A percentile compares a stretch with the other conserved stretches of the same genome.
phyloP scores from a whole-genome alignment of 2,888 invertebrate genomes.

The Macaria liturata region DNA sequence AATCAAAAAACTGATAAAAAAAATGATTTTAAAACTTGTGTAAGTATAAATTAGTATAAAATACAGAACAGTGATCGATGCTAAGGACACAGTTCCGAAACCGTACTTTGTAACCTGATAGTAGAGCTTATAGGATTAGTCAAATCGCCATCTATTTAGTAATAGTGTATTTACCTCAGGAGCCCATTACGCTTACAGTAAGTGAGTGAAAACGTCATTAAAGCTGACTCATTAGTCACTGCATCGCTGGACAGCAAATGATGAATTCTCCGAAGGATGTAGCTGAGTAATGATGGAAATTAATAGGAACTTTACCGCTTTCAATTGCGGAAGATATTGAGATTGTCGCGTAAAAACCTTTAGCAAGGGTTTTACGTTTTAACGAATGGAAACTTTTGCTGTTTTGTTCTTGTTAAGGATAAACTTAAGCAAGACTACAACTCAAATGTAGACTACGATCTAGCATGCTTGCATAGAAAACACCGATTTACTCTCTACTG shows the following conservation, averaged over 20 bases:
- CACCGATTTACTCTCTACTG: no score
- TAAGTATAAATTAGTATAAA: no score
- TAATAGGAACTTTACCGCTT: slow-evolving; percentile 23
- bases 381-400: not conserved
- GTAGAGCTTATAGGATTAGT: slow-evolving; percentile 38
- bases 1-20: no score
- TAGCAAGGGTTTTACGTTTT: not conserved
- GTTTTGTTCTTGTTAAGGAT: no score
- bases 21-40: no score
- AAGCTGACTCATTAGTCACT: slow-evolving; percentile 64
- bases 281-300: slow-evolving; percentile 41
- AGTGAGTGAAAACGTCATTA: slow-evolving; percentile 52
- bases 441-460: no score
- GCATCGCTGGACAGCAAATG: slow-evolving; percentile 56
- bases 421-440: no score
- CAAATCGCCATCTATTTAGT: slow-evolving; percentile 46
- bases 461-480: no score
- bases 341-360: slow-evolving; percentile 13
- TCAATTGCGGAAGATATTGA: slow-evolving; percentile 42
- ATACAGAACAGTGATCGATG: no score
- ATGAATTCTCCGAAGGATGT: slow-evolving; percentile 61
- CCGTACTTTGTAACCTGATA: slow-evolving; percentile 14
- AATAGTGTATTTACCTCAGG: slow-evolving; percentile 51
- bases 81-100: slow-evolving; percentile 7
- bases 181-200: slow-evolving; percentile 47